Evolutionary conservation across 30 jellyfish, hydroid and myxozoan genomes (phyloP), one percentile per base, ranked within the genome.

Genomic region (Hydra vulgaris): DNA sequence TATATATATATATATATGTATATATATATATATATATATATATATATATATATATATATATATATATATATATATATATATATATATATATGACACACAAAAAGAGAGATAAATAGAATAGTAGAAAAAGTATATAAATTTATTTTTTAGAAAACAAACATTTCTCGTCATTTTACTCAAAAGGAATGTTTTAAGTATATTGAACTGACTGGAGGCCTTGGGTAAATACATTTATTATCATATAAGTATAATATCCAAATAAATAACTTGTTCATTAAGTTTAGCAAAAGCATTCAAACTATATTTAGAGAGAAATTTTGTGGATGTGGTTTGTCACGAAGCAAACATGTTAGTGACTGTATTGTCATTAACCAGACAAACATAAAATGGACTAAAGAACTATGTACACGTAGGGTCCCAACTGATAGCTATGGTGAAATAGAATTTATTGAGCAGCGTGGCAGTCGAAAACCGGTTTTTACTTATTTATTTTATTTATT

Each of bases 371-470:
- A 76, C 25, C 87, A 88, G 68, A 79, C 88, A 19, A 66, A 18
- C 8, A 71, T 78, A 15, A 70, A 23, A 70, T 89, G 97, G 97
- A 85, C 85, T 27, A 88, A 93, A 27, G 97, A 84, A 26, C 83
- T 74, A 53, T 89, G 95, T 27, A 89, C 97, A 8, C 76, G 82
- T 53, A 76, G 92, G 18, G 78, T 73, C 18, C 86, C 80, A 54
- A 89, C 97, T 8, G 91, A 85, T 55, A 70, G 95, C 1, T 90
- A 61, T 81, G 97, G 97, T n/a, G 95, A 90, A 75, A 85, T 90
- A 12, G 94, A 90, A 68, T 90, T 90, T 74, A 89, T 89, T 71
- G 61, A 40, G 61, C 8, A 40, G 5, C 82, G 87, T 61, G 78
- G 85, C 21, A 27, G 88, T 8, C 81, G 94, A 26, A 90, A 85